Base-by-base conservation (phyloP, 2,888 invertebrate genomes). In the Entomobrya multifasciata region DNA sequence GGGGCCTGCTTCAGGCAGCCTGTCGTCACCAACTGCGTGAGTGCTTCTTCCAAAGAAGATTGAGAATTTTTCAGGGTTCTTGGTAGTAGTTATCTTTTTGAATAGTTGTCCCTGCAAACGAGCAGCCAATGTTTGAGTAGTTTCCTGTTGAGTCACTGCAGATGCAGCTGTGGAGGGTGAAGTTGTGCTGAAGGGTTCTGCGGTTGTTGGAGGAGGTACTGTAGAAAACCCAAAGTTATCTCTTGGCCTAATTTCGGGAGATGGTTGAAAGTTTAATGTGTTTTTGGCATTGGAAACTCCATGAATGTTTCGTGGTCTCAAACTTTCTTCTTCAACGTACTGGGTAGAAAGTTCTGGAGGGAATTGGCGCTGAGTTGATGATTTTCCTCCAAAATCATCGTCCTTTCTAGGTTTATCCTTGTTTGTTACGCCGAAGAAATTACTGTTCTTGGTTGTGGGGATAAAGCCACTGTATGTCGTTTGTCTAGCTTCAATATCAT, bases 151-250 rank as follows among this genome's bases (percentile, higher is more conserved):
- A 20, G 79, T 79, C 15, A 57, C 79, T 44, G 78, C 70, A 55
- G 85, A 20, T 27, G 85, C 15, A 6, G 76, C 27, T 1, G 82
- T 70, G 11, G 72, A 25, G 30, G 82, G 52, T 22, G 87, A 62
- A 15, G 76, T 52, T 5, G 79, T 88, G 11, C 78, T 79, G 36
- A 67, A 80, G 0, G 88, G 85, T 41, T 88, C 88, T 1, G 88
- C 86, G 10, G 88, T 88, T 36, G 88, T 88, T 78, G 88, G 88
- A 20, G 88, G 88, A 2, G 72, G 85, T 15, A 86, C 70, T 0
- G 87, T 87, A n/a, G 88, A 88, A 86, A 88, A 88, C 27, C 86
- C 85, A 62, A 85, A 80, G 52, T 82, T 82, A 20, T 86, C 70
- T 10, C 81, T 52, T n/a, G 76, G 79, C 47, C 60, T 70, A 0